Base-by-base conservation (phyloP, 2,888 invertebrate species). In the Tetramorium bicarinatum region DNA sequence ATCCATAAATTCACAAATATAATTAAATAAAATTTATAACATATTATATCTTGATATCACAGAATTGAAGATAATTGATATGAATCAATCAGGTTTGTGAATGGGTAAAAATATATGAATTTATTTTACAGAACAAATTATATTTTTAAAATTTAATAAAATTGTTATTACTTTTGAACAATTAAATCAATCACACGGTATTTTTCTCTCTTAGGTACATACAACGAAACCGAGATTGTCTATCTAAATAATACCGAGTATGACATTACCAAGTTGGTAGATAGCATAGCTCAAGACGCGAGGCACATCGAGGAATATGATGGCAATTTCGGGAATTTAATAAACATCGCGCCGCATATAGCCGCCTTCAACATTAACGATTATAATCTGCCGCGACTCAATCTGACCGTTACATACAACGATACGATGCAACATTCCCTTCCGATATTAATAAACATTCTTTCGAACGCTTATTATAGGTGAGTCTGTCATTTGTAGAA, bases 361-460 rank as follows among this genome's bases (percentile, higher is more conserved):
- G 97, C 96, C 29, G 97, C 97, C 2, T 95, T 97, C 87, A 96
- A 96, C 92, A 94, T 97, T 69, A 96, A 95, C 71, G 95, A 95
- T 15, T 96, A 96, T 87, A 93, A 95, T 75, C 52, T 88, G 38
- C 86, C 87, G 25, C 96, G 95, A 83, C 96, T 96, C 77, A 96
- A 96, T 85, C 95, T 97, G 29, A 96, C 96, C 89, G 95, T 97
- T 56, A 96, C 97, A 86, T 97, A 97, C 94, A 98, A 98, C 93
- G 97, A 97, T 92, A 97, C 98, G 0, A 97, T 96, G 91, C 96
- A 97, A 71, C 98, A 98, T 93, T 97, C 97, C 85, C 95, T 98
- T 90, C 98, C 98, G 3, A 96, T 97, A 85, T 95, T 97, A 59
- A 95, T 97, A 67, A 97, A 97, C 94, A 95, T 97, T 79, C 95